Base-by-base conservation (phyloP, 2,888 invertebrate species). In the Palloptera scutellata region DNA sequence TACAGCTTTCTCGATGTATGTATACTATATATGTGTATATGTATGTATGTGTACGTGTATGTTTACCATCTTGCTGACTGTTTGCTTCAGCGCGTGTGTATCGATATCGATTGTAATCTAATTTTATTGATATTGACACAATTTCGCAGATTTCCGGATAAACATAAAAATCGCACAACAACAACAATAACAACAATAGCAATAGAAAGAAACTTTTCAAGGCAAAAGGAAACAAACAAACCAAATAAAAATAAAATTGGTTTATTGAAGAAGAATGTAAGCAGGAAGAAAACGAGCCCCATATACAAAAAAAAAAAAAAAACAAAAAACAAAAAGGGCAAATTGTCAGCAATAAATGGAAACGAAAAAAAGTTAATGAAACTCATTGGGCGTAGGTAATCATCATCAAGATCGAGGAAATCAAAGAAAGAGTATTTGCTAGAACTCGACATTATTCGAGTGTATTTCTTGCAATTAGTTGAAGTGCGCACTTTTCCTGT, bases 71-170 rank as follows among this genome's bases (percentile, higher is more conserved):
- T 70, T 76, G 57, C 64, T 41, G 58, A 58, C 43, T 62, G 62
- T 66, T 68, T 69, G 64, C 63, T 61, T 61, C 62, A 57, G 66
- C 48, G 15, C 13, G 15, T 53, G 13, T 61, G 57, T 53, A 61
- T 43, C 62, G 55, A 61, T 69, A 79, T 78, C 81, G 82, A 82
- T 80, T 79, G 79, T 83, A 82, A 81, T 81, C 83, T 82, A 81
- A 80, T 83, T 81, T 83, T 83, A 81, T 83, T 81, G 81, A 81
- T 82, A 81, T 81, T 83, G 83, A 80, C 82, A 82, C 82, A 81
- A 83, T 82, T 80, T 81, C 79, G 78, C 81, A 81, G 82, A 81
- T 82, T 82, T 81, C 78, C 78, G 79, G 77, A 79, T 80, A 80
- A 80, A 78, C 77, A 81, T 77, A 80, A 78, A 80, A 80, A 79